Percentiles rank a stretch among this genome's conserved stretches.
These are phyloP conservation scores for Stegodyphus mimosarum DNA, from an alignment of 1,140 invertebrate species.

Conservation along the genomic window DNA sequence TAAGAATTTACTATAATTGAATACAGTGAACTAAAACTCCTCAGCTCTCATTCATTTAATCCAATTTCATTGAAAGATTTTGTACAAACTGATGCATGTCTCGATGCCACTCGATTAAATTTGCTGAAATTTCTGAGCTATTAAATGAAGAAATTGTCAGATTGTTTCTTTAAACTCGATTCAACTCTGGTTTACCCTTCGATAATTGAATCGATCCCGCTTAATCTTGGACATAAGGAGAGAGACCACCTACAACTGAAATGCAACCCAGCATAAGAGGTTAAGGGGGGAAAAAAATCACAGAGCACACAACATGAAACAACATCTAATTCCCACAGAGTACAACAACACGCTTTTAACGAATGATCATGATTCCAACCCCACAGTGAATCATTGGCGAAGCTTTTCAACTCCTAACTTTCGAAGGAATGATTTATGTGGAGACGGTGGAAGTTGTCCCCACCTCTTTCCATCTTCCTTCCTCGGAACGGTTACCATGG, in stretches of 20 bases:
- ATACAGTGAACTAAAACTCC: no score
- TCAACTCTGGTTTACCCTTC: no score
- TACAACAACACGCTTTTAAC: constrained; percentile 58
- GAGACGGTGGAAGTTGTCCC: constrained; percentile 53
- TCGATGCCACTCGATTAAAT: no score
- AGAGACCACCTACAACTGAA: not conserved
- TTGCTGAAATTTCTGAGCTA: no score
- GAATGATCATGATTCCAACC: constrained; percentile 50
- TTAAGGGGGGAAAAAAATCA: constrained; percentile 5
- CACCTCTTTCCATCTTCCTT: constrained; percentile 55
- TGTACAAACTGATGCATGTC: no score
- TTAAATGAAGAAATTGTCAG: no score
- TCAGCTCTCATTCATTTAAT: no score
- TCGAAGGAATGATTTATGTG: constrained; percentile 41
- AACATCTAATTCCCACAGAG: constrained; percentile 49
- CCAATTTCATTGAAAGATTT: no score
- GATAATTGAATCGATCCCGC: no score
- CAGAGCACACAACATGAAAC: constrained; percentile 33
- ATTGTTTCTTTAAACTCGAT: no score
- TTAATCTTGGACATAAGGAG: not conserved
- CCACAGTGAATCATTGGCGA: constrained; percentile 49
- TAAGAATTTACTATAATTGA: no score
- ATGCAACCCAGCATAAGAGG: not conserved
- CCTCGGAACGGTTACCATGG: constrained; percentile 33
- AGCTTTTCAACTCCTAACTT: constrained; percentile 59